phyloP scores from a whole-genome alignment of 2,888 invertebrate species.

The Automeris io region DNA sequence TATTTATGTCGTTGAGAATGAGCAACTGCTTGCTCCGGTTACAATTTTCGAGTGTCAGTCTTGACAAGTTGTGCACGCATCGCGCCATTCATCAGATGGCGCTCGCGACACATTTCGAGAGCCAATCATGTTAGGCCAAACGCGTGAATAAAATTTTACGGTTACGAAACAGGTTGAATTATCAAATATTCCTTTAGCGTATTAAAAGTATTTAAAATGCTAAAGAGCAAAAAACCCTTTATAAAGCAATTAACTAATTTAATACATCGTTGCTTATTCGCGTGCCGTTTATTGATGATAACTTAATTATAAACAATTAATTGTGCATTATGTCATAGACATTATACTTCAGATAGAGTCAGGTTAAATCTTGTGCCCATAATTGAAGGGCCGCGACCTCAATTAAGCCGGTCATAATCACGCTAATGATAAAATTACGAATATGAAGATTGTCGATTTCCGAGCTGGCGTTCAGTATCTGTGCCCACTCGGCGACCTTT shows the following conservation, averaged over 20 bases:
- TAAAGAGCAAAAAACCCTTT: background rate
- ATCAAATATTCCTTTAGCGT: too few relatives aligned
- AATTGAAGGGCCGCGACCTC: constrained; percentile 56
- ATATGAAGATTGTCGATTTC: constrained; percentile 53
- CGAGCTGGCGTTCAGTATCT: constrained; percentile 28
- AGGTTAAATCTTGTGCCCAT: constrained; percentile 29
- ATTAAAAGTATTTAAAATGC: too few relatives aligned
- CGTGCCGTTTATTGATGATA: constrained; percentile 7
- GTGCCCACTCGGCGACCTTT: constrained; percentile 38
- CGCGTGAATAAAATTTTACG: too few relatives aligned
- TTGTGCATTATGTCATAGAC: constrained; percentile 9
- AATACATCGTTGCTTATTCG: background rate
- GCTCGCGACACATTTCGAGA: too few relatives aligned
- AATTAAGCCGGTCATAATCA: constrained; percentile 53
- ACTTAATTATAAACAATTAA: constrained; percentile 11
- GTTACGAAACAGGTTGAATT: too few relatives aligned
- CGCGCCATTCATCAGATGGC: too few relatives aligned
- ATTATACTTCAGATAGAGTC: constrained; percentile 14
- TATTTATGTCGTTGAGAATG: too few relatives aligned
- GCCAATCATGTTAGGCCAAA: too few relatives aligned
- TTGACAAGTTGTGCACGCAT: too few relatives aligned
- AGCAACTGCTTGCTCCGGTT: too few relatives aligned
- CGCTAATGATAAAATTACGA: constrained; percentile 56
- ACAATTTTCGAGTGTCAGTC: too few relatives aligned
- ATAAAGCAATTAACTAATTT: background rate